Conservation (phyloP, 2,888 invertebrate species). For the Euplagia quadripunctaria region DNA sequence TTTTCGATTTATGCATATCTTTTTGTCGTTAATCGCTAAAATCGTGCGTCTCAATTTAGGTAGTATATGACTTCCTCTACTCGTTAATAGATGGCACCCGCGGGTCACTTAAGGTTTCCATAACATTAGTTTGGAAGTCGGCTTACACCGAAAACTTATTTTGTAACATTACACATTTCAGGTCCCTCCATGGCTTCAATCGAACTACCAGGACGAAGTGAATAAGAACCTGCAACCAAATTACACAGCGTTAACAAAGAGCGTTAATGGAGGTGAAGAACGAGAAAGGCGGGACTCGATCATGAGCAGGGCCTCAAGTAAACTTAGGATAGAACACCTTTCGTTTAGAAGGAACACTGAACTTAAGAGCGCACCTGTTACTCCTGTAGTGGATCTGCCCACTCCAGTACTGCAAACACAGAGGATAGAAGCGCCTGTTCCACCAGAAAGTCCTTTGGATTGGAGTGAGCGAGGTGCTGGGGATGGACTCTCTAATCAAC, state of each 20-base stretch:
- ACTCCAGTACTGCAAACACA: slow-evolving; percentile 59
- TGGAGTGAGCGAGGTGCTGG: slow-evolving; percentile 93
- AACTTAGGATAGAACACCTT: slow-evolving; percentile 79
- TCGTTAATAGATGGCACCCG: too few relatives aligned
- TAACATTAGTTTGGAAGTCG: not conserved
- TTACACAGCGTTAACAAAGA: slow-evolving; percentile 78
- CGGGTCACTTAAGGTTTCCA: too few relatives aligned
- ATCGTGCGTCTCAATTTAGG: too few relatives aligned
- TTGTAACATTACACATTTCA: slow-evolving; percentile 56
- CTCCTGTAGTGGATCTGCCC: slow-evolving; percentile 67
- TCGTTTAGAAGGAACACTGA: slow-evolving; percentile 75
- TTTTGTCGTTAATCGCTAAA: too few relatives aligned
- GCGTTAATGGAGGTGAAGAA: slow-evolving; percentile 76
- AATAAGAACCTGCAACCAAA: slow-evolving; percentile 84
- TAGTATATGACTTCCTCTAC: too few relatives aligned
- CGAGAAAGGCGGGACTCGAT: slow-evolving; percentile 79
- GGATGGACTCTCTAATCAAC: slow-evolving; percentile 95
- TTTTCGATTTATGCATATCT: too few relatives aligned
- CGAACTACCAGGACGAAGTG: slow-evolving; percentile 87
- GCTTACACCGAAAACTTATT: not conserved
- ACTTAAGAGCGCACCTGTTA: slow-evolving; percentile 71
- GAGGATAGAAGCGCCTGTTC: slow-evolving; percentile 65
- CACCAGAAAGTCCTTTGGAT: slow-evolving; percentile 86
- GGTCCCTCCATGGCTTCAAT: slow-evolving; percentile 92
- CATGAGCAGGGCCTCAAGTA: slow-evolving; percentile 82